phyloP scores from a whole-genome alignment of 2,797 vertebrate species.

The Novumbra hubbsi region DNA sequence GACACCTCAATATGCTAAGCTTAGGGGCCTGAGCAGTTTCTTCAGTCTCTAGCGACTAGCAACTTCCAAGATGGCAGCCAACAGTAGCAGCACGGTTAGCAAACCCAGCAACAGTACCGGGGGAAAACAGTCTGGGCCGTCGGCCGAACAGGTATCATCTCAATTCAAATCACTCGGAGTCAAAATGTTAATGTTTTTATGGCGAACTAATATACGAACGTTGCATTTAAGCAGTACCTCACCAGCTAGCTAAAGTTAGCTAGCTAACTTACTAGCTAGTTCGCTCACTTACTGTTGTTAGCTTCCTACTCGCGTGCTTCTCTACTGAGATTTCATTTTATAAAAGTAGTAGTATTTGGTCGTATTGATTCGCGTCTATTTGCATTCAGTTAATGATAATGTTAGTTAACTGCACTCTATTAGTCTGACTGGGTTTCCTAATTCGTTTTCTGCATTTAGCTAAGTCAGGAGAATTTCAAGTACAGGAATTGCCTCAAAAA shows the following conservation, averaged over 20 bases:
- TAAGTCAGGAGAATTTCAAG: neutral
- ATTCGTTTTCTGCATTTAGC: neutral
- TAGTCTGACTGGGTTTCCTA: neutral
- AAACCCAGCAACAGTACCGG: constrained; percentile 60
- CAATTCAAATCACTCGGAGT: accelerated
- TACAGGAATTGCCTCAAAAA: neutral
- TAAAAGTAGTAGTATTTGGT: neutral
- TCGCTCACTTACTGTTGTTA: constrained; percentile 31
- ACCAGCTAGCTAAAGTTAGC: constrained; percentile 33
- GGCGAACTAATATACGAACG: neutral
- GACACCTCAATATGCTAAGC: constrained; percentile 7
- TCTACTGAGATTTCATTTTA: neutral
- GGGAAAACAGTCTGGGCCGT: constrained; percentile 71
- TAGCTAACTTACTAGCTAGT: constrained; percentile 43
- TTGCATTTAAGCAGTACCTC: neutral
- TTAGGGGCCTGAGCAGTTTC: neutral
- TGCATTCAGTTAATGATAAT: neutral
- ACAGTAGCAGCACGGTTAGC: constrained; percentile 74
- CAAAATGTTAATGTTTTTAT: accelerated
- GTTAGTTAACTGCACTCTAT: neutral
- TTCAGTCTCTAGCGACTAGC: constrained; percentile 8
- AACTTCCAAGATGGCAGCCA: constrained; percentile 81
- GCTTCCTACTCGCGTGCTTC: constrained; percentile 20
- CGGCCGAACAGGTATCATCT: constrained; percentile 76
- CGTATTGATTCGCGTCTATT: neutral